phyloP scores from a whole-genome alignment of 2,888 invertebrate genomes.

The Notodonta ziczac region DNA sequence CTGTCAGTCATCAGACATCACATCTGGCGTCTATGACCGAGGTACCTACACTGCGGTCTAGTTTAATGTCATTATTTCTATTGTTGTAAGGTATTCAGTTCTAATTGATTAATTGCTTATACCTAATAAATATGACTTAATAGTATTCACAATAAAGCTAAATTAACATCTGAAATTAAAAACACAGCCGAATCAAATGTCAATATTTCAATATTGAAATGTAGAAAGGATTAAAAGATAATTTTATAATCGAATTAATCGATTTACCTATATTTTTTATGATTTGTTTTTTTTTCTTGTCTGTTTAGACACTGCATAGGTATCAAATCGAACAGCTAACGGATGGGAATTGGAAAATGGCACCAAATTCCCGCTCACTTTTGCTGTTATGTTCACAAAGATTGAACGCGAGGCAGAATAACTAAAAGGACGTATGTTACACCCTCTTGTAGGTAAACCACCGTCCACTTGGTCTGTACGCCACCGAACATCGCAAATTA shows the following conservation, averaged over 20 bases:
- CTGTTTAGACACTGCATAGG: background rate
- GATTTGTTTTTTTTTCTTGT: conserved; percentile 23
- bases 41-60: too few relatives aligned
- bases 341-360: too few relatives aligned
- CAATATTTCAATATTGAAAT: conserved; percentile 41
- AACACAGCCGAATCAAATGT: conserved; percentile 36
- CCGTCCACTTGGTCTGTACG: background rate
- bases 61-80: too few relatives aligned
- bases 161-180: conserved; percentile 32
- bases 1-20: too few relatives aligned
- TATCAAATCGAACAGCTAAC: background rate
- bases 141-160: conserved; percentile 15
- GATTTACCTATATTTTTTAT: conserved; percentile 37
- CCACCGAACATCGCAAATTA: conserved; percentile 23
- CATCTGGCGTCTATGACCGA: too few relatives aligned
- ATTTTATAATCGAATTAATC: conserved; percentile 42
- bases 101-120: background rate
- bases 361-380: background rate
- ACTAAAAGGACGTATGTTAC: background rate
- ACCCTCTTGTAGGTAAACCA: background rate
- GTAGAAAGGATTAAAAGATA: conserved; percentile 39
- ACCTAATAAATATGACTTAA: background rate
- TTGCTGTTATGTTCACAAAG: background rate
- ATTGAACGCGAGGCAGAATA: background rate
- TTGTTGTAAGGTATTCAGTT: background rate